Conservation (phyloP, 2,113 vertebrate species). For the Euleptes europaea region DNA sequence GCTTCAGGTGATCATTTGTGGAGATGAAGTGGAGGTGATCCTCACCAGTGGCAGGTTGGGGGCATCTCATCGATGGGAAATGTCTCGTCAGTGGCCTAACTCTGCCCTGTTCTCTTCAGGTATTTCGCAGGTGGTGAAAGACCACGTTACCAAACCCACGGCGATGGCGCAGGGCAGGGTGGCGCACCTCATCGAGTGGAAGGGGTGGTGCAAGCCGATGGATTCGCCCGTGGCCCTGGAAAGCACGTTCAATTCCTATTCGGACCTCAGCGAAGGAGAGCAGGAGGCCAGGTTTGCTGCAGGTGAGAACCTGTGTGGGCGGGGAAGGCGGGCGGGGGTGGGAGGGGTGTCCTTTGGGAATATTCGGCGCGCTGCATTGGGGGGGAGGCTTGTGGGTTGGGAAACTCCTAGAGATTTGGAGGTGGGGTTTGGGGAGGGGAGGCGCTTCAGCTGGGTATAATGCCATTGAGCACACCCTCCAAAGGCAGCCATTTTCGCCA, state of each 20-base stretch:
- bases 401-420: neutral
- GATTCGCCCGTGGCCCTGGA: constrained; percentile 87
- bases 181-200: constrained; percentile 98
- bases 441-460: too few species aligned
- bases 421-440: rapidly evolving
- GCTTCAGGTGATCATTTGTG: too few species aligned
- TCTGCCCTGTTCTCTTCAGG: constrained; percentile 61
- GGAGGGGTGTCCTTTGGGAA: neutral
- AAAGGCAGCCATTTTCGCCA: too few species aligned
- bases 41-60: too few species aligned
- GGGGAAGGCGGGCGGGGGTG: neutral
- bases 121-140: constrained; percentile 98
- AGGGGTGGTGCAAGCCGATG: constrained; percentile 95
- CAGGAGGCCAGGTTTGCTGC: constrained; percentile 96
- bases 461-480: too few species aligned
- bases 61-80: too few species aligned
- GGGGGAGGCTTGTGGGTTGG: too few species aligned
- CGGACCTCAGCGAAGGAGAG: constrained; percentile 93
- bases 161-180: constrained; percentile 98
- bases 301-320: constrained; percentile 71
- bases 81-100: neutral
- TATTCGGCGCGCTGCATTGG: too few species aligned
- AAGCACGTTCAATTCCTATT: constrained; percentile 94
- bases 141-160: constrained; percentile 97
- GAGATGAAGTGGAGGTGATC: too few species aligned